These are phyloP conservation scores for Fregetta grallaria DNA, from an alignment of 2,113 vertebrate genomes.

Conservation along the genomic window DNA sequence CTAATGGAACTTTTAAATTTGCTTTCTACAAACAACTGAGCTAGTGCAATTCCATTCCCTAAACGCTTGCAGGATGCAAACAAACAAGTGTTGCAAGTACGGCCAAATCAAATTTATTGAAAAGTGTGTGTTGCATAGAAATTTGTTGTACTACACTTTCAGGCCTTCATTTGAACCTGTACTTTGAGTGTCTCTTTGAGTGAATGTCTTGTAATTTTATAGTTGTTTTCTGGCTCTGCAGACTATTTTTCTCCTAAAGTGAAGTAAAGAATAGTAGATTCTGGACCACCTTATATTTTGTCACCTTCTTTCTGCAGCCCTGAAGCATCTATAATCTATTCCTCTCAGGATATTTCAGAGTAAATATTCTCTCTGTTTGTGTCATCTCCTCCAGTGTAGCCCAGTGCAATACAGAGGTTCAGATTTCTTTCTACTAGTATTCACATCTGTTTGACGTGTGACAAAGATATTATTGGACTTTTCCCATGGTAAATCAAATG, in stretches of 20 bases:
- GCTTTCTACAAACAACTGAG: neutral
- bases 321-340: neutral
- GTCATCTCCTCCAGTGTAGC: neutral
- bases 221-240: neutral
- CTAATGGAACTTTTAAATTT: neutral
- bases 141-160: neutral
- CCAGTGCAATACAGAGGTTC: neutral
- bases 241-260: neutral
- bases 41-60: neutral
- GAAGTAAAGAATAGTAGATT: neutral
- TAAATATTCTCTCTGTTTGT: neutral
- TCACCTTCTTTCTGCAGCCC: neutral
- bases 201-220: neutral
- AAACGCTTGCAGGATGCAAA: neutral
- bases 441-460: neutral
- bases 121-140: neutral
- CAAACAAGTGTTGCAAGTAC: neutral
- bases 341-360: neutral
- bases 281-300: neutral
- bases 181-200: neutral
- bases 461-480: neutral
- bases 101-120: neutral
- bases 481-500: neutral
- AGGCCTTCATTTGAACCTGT: neutral
- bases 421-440: neutral